Evolutionary conservation across 2,113 vertebrate genomes (phyloP), one percentile per base, ranked within the genome.

Genomic region (Elaphurus davidianus): DNA sequence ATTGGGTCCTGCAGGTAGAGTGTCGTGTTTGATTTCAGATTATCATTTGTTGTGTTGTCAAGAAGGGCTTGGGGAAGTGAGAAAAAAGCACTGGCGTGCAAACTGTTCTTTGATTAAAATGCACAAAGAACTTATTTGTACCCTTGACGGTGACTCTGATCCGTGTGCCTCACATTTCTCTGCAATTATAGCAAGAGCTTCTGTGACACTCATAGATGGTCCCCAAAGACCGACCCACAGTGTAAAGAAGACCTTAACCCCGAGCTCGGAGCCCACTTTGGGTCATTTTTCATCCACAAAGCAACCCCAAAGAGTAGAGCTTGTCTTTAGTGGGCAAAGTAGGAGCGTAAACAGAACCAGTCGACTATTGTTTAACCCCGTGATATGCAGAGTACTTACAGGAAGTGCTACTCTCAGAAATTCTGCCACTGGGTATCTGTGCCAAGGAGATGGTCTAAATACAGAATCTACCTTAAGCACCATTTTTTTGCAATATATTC

Each of bases 1-100:
- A 84, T 98, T 83, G 92, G 93, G 97, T 99, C 98, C 98, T 99
- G 97, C 94, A 98, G 97, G 98, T 98, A 98, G 62, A 89, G 94
- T 98, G 98, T 99, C 97, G 43, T 98, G 98, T 99, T 98, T 98
- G 98, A 99, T 99, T 99, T 98, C 95, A 97, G 92, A 96, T 98
- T 96, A 98, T 98, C 98, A 96, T 98, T 98, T 99, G 92, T 98
- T 98, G 88, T 98, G 54, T 81, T 98, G 97, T 95, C 97, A 98
- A 97, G 85, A 97, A 97, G 60, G 97, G 74, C 81, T 98, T 98
- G 27, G 50, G 90, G 83, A 79, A 95, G 47, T 47, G 98, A 98
- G 62, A 40, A 96, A 94, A 97, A 91, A 87, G 87, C 55, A 45
- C 83, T 87, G 88, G 14, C 16, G 40, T 94, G 98, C 90, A 98